phyloP scores from a whole-genome alignment of 2,797 vertebrate genomes.

The Kryptolebias ocellatus region DNA sequence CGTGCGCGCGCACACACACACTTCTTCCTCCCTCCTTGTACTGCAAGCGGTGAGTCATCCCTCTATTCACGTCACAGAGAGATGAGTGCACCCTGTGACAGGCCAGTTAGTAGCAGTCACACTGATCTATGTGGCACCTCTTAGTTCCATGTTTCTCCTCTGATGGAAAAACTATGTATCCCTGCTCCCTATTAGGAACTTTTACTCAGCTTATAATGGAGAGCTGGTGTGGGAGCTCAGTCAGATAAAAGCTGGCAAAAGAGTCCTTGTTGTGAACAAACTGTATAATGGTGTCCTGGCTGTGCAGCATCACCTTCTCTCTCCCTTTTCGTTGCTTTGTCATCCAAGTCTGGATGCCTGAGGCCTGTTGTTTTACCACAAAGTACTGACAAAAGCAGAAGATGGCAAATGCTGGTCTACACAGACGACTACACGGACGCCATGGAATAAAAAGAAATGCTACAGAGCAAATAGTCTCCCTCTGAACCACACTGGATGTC shows the following conservation, averaged over 20 bases:
- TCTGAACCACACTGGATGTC: constrained; percentile 8
- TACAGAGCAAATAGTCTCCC: background rate
- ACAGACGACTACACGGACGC: background rate
- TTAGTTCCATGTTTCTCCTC: constrained; percentile 72
- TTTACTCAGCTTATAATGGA: constrained; percentile 66
- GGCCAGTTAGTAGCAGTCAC: constrained; percentile 80
- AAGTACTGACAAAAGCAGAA: constrained; percentile 6
- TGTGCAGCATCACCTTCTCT: constrained; percentile 32
- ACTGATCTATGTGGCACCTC: constrained; percentile 75
- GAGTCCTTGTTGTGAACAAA: constrained; percentile 30
- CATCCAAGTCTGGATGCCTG: constrained; percentile 29
- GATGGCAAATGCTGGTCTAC: background rate
- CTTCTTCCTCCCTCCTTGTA: constrained; percentile 66
- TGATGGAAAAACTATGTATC: constrained; percentile 68
- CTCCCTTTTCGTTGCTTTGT: constrained; percentile 29
- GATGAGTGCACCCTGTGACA: constrained; percentile 83
- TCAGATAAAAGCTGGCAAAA: constrained; percentile 41
- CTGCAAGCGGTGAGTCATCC: constrained; percentile 84
- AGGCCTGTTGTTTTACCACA: constrained; percentile 20
- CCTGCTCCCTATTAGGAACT: constrained; percentile 66
- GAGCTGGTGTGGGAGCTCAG: constrained; percentile 38
- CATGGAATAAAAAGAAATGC: background rate
- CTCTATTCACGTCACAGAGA: constrained; percentile 83
- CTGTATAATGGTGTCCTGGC: constrained; percentile 30
- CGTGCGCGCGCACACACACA: constrained; percentile 28